Percentiles rank a stretch among this genome's conserved stretches.
phyloP scores from a whole-genome alignment of 1,140 invertebrate species.

The Drosophila quadrilineata region DNA sequence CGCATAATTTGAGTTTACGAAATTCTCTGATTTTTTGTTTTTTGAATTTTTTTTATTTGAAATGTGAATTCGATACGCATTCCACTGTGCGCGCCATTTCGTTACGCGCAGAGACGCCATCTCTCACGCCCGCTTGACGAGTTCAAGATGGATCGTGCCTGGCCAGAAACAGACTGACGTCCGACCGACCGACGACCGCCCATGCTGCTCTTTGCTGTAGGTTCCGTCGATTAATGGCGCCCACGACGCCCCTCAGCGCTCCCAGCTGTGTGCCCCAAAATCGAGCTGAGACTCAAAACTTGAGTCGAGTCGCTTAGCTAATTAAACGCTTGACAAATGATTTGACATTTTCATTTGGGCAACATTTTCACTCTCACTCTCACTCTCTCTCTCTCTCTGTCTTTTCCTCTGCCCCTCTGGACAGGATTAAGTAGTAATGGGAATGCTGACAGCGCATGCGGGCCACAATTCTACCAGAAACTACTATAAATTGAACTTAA shows the following conservation, averaged over 20 bases:
- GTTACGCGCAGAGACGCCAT: constrained; percentile 53
- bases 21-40: too few species aligned
- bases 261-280: too few species aligned
- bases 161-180: neutral
- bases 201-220: constrained; percentile 13
- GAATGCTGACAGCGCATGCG: constrained; percentile 69
- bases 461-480: constrained; percentile 16
- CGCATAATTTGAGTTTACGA: constrained; percentile 47
- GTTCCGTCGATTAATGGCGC: constrained; percentile 29
- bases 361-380: constrained; percentile 43
- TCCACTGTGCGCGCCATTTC: constrained; percentile 66
- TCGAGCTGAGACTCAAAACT: too few species aligned
- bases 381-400: constrained; percentile 13
- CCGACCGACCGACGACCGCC: constrained; percentile 34
- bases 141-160: constrained; percentile 59
- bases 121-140: constrained; percentile 27
- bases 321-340: constrained; percentile 74
- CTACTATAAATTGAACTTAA: constrained; percentile 17
- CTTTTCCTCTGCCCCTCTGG: constrained; percentile 12
- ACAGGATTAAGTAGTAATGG: constrained; percentile 25
- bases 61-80: constrained; percentile 56
- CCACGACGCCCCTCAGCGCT: constrained; percentile 1
- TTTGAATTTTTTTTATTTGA: constrained; percentile 37
- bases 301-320: constrained; percentile 47
- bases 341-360: constrained; percentile 69